These are phyloP conservation scores for Ochotona princeps DNA, from an alignment of 2,113 vertebrate genomes.

Conservation along the genomic window DNA sequence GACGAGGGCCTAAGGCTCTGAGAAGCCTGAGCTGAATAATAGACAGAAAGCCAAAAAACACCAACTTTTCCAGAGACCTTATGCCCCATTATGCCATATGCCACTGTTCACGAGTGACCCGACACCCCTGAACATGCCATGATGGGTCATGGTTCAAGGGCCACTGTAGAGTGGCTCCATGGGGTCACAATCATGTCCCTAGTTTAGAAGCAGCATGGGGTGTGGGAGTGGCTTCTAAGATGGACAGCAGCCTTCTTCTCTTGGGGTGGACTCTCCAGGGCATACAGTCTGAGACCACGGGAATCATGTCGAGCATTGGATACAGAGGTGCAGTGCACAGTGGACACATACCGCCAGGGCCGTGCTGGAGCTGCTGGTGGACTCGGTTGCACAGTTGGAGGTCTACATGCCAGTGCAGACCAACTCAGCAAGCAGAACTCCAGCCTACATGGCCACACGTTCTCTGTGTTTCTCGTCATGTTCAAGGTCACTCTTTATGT, in stretches of 20 bases:
- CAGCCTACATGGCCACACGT: accelerated
- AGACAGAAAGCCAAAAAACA: not conserved
- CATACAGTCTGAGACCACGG: not conserved
- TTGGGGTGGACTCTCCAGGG: slow-evolving; percentile 27
- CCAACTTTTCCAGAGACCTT: not conserved
- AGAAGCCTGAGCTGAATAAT: not conserved
- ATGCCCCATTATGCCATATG: not conserved
- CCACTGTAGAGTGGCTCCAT: not conserved
- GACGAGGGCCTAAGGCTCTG: not conserved
- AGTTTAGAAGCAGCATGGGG: not conserved
- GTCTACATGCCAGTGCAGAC: slow-evolving; percentile 24
- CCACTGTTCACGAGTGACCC: not conserved
- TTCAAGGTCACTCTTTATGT: not conserved
- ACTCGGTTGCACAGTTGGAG: slow-evolving; percentile 13
- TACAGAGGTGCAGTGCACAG: not conserved
- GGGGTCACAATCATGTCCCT: not conserved
- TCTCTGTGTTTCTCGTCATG: not conserved
- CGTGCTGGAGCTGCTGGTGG: slow-evolving; percentile 25
- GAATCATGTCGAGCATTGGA: not conserved
- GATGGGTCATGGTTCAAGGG: not conserved
- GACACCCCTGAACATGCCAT: too few species aligned
- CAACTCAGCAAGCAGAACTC: slow-evolving; percentile 61
- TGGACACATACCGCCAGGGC: slow-evolving; percentile 11
- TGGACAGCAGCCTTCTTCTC: not conserved
- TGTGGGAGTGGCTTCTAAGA: not conserved